Percentiles rank a stretch among this genome's conserved stretches.
Conservation (phyloP, 37 sponge, comb jelly and placozoan species). For the Petrosia ficiformis region DNA sequence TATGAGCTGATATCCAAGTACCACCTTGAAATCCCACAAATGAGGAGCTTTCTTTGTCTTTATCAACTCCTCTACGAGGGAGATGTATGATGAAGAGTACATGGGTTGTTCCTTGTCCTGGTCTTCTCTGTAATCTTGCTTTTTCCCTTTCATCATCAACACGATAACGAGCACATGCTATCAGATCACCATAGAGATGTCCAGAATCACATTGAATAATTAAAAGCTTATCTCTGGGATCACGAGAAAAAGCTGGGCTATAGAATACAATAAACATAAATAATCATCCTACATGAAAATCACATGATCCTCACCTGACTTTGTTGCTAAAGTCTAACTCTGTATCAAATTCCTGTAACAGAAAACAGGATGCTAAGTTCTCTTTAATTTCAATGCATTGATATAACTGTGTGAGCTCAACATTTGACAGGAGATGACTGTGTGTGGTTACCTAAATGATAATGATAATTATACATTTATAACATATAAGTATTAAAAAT, state of each 20-base stretch:
- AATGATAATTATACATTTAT: neutral
- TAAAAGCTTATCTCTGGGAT: constrained; percentile 21
- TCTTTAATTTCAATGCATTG: neutral
- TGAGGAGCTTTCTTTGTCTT: constrained; percentile 10
- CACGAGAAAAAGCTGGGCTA: neutral
- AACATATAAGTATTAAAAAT: neutral
- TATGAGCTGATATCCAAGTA: constrained; percentile 68
- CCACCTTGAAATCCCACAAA: constrained; percentile 80
- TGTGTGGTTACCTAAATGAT: constrained; percentile 85
- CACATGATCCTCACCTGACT: constrained; percentile 44
- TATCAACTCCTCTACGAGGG: constrained; percentile 45
- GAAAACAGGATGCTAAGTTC: neutral
- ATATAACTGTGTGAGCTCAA: constrained; percentile 21
- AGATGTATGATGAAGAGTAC: constrained; percentile 65
- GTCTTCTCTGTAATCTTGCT: neutral
- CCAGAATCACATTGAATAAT: constrained; percentile 89
- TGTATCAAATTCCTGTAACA: constrained; percentile 79
- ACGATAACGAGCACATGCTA: constrained; percentile 87
- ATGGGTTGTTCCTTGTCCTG: constrained; percentile 31
- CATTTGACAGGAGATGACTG: constrained; percentile 62
- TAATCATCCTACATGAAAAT: neutral
- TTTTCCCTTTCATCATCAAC: constrained; percentile 48
- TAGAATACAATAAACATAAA: too few relatives aligned
- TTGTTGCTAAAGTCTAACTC: constrained; percentile 73
- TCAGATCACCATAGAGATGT: constrained; percentile 71